phyloP scores from a whole-genome alignment of 2,113 vertebrate genomes.

The Ctenomys sociabilis region DNA sequence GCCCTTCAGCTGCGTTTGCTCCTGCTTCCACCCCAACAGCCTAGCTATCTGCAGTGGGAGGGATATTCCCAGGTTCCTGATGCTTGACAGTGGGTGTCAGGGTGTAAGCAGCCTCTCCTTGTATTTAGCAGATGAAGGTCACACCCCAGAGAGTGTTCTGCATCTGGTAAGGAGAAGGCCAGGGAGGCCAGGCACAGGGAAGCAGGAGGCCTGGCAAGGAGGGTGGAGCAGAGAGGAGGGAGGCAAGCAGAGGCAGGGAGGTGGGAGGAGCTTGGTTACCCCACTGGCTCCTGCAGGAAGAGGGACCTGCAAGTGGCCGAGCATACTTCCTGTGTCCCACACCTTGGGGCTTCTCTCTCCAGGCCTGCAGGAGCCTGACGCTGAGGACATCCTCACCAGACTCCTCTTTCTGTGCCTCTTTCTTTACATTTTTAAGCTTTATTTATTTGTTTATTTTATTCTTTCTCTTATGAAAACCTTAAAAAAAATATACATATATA shows the following conservation, averaged over 20 bases:
- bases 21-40: neutral
- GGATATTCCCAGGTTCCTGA: neutral
- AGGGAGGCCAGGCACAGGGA: neutral
- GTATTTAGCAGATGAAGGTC: too few species aligned
- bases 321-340: neutral
- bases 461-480: neutral
- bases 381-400: neutral
- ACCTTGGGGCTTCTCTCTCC: too few species aligned
- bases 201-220: fast-evolving
- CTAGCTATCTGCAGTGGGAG: neutral
- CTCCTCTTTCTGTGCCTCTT: fast-evolving
- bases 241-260: neutral
- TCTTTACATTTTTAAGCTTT: too few species aligned
- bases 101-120: neutral
- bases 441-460: neutral
- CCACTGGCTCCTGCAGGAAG: neutral
- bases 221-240: neutral
- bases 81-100: too few species aligned
- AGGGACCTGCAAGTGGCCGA: neutral
- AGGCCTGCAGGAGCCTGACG: neutral
- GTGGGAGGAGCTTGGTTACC: too few species aligned
- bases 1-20: neutral
- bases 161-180: too few species aligned
- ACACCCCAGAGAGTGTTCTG: neutral
- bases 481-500: too few species aligned